These are phyloP conservation scores for Chionodraco myersi DNA, from an alignment of 2,113 vertebrate genomes.

Conservation along the genomic window DNA sequence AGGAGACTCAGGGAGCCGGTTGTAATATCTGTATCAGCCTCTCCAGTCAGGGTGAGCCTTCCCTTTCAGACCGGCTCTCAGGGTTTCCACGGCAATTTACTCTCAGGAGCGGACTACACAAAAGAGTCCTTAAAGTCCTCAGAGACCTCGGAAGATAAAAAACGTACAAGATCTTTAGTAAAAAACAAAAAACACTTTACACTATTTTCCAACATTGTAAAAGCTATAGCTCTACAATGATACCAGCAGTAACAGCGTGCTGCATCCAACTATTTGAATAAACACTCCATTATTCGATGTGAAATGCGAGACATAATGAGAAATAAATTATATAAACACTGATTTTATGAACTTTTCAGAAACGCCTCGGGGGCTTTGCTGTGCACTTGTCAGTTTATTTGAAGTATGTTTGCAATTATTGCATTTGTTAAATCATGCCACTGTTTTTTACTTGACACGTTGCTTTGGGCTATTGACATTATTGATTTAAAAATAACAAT, in stretches of 20 bases:
- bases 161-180: slow-evolving; percentile 53
- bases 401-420: slow-evolving; percentile 82
- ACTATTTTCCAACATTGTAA: slow-evolving; percentile 39
- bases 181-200: slow-evolving; percentile 36
- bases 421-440: slow-evolving; percentile 76
- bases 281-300: slow-evolving; percentile 61
- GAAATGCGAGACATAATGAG: slow-evolving; percentile 54
- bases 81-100: slow-evolving; percentile 72
- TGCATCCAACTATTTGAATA: slow-evolving; percentile 63
- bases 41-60: slow-evolving; percentile 68
- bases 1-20: slow-evolving; percentile 62
- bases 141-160: slow-evolving; percentile 67
- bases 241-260: background rate
- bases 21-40: slow-evolving; percentile 75
- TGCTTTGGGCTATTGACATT: slow-evolving; percentile 76
- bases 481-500: slow-evolving; percentile 80
- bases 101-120: slow-evolving; percentile 64
- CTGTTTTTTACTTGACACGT: slow-evolving; percentile 72
- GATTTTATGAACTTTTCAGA: slow-evolving; percentile 77
- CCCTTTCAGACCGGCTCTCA: slow-evolving; percentile 67
- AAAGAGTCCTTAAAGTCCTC: slow-evolving; percentile 70
- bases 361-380: slow-evolving; percentile 55
- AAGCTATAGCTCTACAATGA: slow-evolving; percentile 11
- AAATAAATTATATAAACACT: slow-evolving; percentile 68
- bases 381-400: slow-evolving; percentile 77